Evolutionary conservation across 2,113 vertebrate genomes (phyloP).

Genomic region (Muntiacus reevesi): DNA sequence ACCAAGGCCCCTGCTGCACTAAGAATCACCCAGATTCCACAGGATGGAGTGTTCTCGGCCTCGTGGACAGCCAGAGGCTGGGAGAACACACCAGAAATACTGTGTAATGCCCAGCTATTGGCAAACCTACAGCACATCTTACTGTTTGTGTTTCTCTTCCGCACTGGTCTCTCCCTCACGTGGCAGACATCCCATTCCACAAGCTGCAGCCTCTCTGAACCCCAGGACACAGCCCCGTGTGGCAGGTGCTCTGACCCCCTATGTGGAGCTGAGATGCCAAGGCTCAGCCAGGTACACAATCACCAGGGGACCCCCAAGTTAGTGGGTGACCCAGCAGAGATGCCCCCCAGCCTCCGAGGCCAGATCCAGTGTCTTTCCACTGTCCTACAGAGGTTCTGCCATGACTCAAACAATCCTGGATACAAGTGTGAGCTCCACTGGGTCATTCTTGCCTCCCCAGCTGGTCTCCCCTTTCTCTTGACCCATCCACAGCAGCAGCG

Average conservation of each 20-base stretch:
- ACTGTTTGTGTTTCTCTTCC: background rate
- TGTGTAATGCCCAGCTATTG: background rate
- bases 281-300: background rate
- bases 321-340: background rate
- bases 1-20: accelerated
- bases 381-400: background rate
- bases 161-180: accelerated
- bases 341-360: background rate
- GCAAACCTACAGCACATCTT: background rate
- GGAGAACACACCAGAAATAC: background rate
- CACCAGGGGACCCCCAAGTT: background rate
- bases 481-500: background rate
- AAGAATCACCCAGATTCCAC: background rate
- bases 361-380: background rate
- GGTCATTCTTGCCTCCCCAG: background rate
- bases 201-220: background rate
- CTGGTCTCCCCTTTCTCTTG: background rate
- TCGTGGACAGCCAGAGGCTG: too few relatives aligned
- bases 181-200: too few relatives aligned
- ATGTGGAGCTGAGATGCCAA: background rate
- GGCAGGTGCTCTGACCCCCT: background rate
- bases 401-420: accelerated
- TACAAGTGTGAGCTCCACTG: background rate
- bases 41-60: background rate
- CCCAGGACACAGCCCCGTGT: background rate